Percentiles rank a stretch among this genome's conserved stretches.
These are phyloP conservation scores for Oligia strigilis DNA, from an alignment of 2,888 invertebrate genomes.

Conservation along the genomic window DNA sequence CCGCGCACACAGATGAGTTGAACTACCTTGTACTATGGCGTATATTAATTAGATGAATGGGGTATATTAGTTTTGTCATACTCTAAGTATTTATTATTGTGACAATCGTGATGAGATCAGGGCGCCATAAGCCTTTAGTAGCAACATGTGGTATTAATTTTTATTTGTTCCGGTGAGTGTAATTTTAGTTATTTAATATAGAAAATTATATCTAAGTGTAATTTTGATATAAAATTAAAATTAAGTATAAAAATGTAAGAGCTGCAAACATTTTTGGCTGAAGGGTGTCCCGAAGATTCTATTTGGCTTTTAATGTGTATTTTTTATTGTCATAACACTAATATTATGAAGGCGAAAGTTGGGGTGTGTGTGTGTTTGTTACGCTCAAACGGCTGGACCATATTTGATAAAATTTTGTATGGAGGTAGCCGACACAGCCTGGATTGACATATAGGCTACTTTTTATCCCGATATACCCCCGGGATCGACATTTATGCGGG, in stretches of 20 bases:
- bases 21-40: no score
- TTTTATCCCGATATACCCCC: no score
- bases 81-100: background rate
- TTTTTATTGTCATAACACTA: background rate
- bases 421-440: no score
- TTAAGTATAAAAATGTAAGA: background rate
- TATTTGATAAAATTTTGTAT: no score
- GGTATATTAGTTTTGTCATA: background rate
- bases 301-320: background rate
- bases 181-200: background rate
- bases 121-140: background rate
- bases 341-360: no score
- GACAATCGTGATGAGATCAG: background rate
- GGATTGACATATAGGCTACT: no score
- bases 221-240: background rate
- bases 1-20: no score
- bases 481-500: no score
- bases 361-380: no score
- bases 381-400: no score
- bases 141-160: conserved; percentile 20
- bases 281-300: background rate
- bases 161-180: conserved; percentile 29
- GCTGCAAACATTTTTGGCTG: no score
- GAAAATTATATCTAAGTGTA: background rate
- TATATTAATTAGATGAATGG: no score